Percentiles rank a stretch among this genome's conserved stretches.
Evolutionary conservation across 2,888 invertebrate genomes (phyloP).

Genomic region (Ornithoptera alexandrae): DNA sequence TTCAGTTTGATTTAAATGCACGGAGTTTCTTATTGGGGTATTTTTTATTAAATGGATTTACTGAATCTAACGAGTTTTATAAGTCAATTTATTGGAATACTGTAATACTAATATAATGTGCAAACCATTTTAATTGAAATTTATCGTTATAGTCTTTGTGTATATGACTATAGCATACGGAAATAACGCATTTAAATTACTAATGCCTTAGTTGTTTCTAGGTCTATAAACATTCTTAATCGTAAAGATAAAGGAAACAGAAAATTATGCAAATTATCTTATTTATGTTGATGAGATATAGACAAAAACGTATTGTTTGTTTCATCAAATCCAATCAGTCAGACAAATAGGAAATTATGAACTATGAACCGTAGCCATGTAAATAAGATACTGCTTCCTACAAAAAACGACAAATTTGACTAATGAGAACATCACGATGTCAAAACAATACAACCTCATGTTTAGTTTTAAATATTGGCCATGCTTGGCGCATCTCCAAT

Average conservation of each 20-base stretch:
- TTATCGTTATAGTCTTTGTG: not conserved
- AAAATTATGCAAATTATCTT: not conserved
- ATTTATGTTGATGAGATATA: not conserved
- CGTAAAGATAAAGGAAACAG: not conserved
- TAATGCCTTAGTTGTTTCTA: not conserved
- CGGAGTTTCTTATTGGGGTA: too few relatives aligned
- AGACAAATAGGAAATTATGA: constrained; percentile 1
- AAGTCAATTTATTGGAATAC: too few relatives aligned
- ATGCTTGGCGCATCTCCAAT: constrained; percentile 14
- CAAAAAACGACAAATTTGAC: not conserved
- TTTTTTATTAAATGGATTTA: too few relatives aligned
- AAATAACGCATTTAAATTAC: not conserved
- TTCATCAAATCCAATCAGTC: constrained; percentile 10
- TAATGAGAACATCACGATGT: constrained; percentile 3
- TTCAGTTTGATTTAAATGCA: too few relatives aligned
- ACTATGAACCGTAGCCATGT: constrained; percentile 1
- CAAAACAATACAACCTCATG: constrained; percentile 4
- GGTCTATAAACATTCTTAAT: constrained; percentile 2
- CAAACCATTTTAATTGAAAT: not conserved
- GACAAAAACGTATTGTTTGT: constrained; percentile 4
- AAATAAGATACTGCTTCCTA: constrained; percentile 14
- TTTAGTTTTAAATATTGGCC: constrained; percentile 7
- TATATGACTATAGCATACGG: not conserved
- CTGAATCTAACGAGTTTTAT: too few relatives aligned
- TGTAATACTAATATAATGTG: not conserved